phyloP scores from a whole-genome alignment of 2,113 vertebrate genomes.

The Paedocypris sp. region DNA sequence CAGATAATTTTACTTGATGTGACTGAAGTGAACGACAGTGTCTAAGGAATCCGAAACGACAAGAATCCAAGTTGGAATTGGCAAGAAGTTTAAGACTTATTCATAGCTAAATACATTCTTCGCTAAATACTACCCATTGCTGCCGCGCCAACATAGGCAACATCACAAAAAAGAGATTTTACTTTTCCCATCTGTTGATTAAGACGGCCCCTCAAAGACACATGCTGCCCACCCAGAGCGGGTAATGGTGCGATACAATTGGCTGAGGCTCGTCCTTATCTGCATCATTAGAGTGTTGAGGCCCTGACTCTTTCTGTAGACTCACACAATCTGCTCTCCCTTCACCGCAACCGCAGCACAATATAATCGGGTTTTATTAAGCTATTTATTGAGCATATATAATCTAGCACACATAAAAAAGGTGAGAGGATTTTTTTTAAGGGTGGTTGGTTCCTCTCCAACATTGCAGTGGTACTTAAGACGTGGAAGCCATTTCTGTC shows the following conservation, averaged over 20 bases:
- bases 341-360: background rate
- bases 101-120: too few species aligned
- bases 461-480: constrained; percentile 47
- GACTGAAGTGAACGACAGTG: too few species aligned
- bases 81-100: too few species aligned
- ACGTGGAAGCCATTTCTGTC: background rate
- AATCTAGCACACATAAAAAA: constrained; percentile 54
- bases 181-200: constrained; percentile 14
- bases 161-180: background rate
- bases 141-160: too few species aligned
- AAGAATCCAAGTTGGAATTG: too few species aligned
- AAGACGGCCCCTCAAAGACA: constrained; percentile 1
- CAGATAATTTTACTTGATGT: too few species aligned
- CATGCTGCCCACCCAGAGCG: constrained; percentile 19
- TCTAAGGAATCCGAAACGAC: too few species aligned
- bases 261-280: constrained; percentile 14
- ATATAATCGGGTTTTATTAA: background rate
- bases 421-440: constrained; percentile 31
- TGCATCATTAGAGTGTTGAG: background rate
- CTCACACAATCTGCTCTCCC: constrained; percentile 19
- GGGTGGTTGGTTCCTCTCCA: constrained; percentile 39
- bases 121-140: too few species aligned
- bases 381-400: constrained; percentile 43
- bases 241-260: constrained; percentile 29
- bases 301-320: constrained; percentile 34